Conservation (phyloP, 2,797 vertebrate species). For the Cirrhinus mrigala region DNA sequence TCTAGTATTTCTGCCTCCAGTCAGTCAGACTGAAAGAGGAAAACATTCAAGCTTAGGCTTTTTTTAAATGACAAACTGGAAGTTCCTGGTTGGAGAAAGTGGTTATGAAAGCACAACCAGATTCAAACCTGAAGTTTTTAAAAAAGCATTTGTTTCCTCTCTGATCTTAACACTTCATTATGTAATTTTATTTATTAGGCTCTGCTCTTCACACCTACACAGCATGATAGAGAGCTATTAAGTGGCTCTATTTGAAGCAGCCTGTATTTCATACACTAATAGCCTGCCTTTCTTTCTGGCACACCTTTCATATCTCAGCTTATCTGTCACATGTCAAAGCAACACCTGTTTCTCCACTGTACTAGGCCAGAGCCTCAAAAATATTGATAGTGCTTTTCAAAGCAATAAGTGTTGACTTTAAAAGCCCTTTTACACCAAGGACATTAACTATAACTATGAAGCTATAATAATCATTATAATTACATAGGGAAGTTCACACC, state of each 20-base stretch:
- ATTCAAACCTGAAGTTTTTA: neutral
- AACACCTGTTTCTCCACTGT: conserved; percentile 44
- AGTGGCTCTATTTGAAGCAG: conserved; percentile 69
- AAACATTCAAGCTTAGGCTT: neutral
- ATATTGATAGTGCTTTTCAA: neutral
- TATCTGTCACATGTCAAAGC: conserved; percentile 51
- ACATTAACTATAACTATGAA: neutral
- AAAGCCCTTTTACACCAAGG: neutral
- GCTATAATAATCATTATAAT: neutral
- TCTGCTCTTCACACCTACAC: conserved; percentile 9
- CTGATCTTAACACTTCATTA: neutral
- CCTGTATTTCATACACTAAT: conserved; percentile 69
- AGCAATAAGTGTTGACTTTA: neutral
- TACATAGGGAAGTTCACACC: neutral
- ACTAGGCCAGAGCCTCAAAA: neutral
- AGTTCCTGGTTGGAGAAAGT: neutral
- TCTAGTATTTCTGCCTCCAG: conserved; percentile 16
- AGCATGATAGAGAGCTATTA: conserved; percentile 64
- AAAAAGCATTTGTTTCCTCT: neutral
- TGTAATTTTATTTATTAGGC: neutral
- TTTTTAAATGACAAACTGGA: neutral
- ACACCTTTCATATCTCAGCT: conserved; percentile 56
- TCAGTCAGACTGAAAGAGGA: neutral
- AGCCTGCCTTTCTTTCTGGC: conserved; percentile 53
- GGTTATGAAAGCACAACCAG: neutral